Evolutionary conservation across 2,888 invertebrate species (phyloP), one percentile per base, ranked within the genome.

Genomic region (Copidosoma aretas): DNA sequence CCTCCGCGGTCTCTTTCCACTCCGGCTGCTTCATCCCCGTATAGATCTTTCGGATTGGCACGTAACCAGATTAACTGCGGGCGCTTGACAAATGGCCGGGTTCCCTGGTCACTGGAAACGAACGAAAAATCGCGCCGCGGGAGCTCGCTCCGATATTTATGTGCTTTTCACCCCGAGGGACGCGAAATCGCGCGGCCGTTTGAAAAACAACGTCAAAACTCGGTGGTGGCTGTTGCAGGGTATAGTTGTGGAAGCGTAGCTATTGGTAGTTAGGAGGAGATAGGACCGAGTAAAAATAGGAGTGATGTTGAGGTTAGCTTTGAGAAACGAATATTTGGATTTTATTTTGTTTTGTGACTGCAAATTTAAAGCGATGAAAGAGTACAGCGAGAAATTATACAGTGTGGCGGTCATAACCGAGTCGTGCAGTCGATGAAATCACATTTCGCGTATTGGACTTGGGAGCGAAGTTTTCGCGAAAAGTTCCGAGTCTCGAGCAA

Each of bases 21-120:
- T 75, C 68, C 74, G 74, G 71, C 75, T 75, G 72, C 72, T 75
- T 65, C 68, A 49, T 56, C 51, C 52, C 46, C 46, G 67, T 41
- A 54, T 21, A 10, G 64, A 65, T 66, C 66, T 68, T 68, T 65
- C 72, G 72, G 70, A 78, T 78, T 12, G 2, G 12, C 71, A 75
- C 77, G 73, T 81, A 82, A 82, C 79, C 74, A 79, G 78, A 81
- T 82, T 81, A 82, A 82, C 79, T 79, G 77, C 77, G 78, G 77
- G 76, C 78, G 77, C 80, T 82, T 80, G 82, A 80, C 77, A 79
- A 80, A 81, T 79, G 79, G 75, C 75, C 73, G 66, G 71, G 17
- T 41, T 57, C 14, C 2, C 5, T n/a, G 43, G 15, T 41, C 60
- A 24, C 59, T n/a, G 14, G 19, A n/a, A 41, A 64, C 49, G 60